phyloP scores from a whole-genome alignment of 2,797 vertebrate species.

The Neopelma chrysocephalum region DNA sequence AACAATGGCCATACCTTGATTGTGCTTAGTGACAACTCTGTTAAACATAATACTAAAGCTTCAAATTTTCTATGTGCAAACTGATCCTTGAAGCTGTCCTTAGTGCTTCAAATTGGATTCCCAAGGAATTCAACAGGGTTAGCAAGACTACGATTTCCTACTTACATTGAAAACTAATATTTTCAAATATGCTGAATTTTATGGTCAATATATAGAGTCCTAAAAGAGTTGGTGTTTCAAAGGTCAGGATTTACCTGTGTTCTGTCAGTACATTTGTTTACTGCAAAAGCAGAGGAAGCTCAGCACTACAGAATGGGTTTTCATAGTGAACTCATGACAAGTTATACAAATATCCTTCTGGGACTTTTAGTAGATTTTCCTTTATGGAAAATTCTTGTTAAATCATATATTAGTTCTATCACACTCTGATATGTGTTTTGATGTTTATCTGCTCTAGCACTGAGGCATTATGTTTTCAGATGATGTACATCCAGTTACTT shows the following conservation, averaged over 20 bases:
- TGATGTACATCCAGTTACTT: constrained; percentile 46
- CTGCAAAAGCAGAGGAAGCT: background rate
- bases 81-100: background rate
- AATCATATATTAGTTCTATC: background rate
- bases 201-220: background rate
- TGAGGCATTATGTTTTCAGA: background rate
- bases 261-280: background rate
- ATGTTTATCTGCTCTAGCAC: background rate
- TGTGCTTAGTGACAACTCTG: background rate
- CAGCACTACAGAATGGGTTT: background rate
- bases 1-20: background rate
- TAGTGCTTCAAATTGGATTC: background rate
- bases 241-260: background rate
- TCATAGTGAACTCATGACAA: background rate
- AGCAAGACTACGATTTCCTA: background rate
- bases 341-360: background rate
- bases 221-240: background rate
- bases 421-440: background rate
- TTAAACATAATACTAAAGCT: background rate
- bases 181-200: background rate
- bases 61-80: background rate
- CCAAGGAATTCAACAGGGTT: background rate
- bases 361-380: background rate
- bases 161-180: background rate
- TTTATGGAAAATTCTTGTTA: background rate